Evolutionary conservation across 2,888 invertebrate species (phyloP).

Genomic region (Arrhopalites spinosus): DNA sequence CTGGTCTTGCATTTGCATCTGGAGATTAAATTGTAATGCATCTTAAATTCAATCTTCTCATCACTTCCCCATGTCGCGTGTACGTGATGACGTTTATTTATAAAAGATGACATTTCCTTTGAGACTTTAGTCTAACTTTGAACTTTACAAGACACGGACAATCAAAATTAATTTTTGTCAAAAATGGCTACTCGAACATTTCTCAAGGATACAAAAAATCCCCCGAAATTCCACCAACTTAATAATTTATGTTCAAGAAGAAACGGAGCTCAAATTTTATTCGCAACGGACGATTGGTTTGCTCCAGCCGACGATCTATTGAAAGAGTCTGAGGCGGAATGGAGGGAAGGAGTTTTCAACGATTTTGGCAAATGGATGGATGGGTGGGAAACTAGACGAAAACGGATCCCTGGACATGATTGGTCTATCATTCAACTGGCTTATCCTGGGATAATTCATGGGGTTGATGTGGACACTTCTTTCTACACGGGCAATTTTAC

Average conservation of each 20-base stretch:
- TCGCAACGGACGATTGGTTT: conserved; percentile 70
- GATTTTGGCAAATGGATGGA: conserved; percentile 73
- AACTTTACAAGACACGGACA: too few species aligned
- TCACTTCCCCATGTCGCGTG: too few species aligned
- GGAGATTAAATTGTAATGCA: too few species aligned
- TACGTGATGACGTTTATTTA: too few species aligned
- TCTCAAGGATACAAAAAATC: conserved; percentile 3
- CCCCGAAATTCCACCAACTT: conserved; percentile 62
- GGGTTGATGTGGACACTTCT: conserved; percentile 67
- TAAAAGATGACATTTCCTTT: too few species aligned
- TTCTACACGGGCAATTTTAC: conserved; percentile 70
- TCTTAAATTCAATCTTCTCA: too few species aligned
- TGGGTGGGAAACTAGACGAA: conserved; percentile 71
- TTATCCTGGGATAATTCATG: conserved; percentile 64
- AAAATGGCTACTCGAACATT: conserved; percentile 24
- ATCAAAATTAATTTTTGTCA: too few species aligned
- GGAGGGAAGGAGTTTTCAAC: conserved; percentile 66
- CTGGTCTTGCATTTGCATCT: too few species aligned
- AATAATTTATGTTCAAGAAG: conserved; percentile 64
- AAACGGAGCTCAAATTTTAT: conserved; percentile 67
- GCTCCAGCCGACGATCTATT: conserved; percentile 68
- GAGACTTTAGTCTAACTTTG: too few species aligned
- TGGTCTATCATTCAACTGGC: conserved; percentile 68
- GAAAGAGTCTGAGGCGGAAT: conserved; percentile 62
- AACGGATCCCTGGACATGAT: conserved; percentile 67